Conservation (phyloP, 2,113 vertebrate genomes). For the Myiozetetes cayanensis region DNA sequence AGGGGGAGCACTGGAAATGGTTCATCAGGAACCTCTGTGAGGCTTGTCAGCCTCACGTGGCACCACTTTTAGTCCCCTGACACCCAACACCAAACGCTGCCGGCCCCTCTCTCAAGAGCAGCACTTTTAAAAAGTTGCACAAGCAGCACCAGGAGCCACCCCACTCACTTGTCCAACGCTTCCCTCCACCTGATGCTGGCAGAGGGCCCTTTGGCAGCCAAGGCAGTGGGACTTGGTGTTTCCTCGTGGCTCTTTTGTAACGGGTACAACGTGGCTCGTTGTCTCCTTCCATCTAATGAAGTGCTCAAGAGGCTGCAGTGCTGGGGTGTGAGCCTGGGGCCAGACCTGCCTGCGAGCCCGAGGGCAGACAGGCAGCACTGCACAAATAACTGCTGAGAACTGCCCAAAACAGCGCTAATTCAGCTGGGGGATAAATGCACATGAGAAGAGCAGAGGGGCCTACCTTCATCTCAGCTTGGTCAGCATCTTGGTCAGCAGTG, state of each 20-base stretch:
- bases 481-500: neutral
- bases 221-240: conserved; percentile 28
- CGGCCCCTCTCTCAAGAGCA: conserved; percentile 19
- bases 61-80: conserved; percentile 46
- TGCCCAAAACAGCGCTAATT: neutral
- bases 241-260: conserved; percentile 51
- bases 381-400: neutral
- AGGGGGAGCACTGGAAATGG: conserved; percentile 4
- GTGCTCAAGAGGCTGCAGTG: conserved; percentile 8
- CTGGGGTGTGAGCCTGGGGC: neutral
- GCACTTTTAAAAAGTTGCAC: neutral
- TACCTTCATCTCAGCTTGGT: neutral
- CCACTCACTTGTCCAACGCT: conserved; percentile 1
- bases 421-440: neutral
- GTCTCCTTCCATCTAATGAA: conserved; percentile 32
- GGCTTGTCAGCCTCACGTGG: conserved; percentile 31
- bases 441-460: neutral
- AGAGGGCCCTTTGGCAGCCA: conserved; percentile 38
- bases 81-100: neutral
- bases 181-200: conserved; percentile 48
- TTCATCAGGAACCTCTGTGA: conserved; percentile 24
- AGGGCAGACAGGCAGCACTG: neutral
- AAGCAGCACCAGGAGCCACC: conserved; percentile 4
- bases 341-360: neutral
- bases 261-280: conserved; percentile 2